Evolutionary conservation across 2,888 invertebrate species (phyloP).

Genomic region (Hyposoter dolosus): DNA sequence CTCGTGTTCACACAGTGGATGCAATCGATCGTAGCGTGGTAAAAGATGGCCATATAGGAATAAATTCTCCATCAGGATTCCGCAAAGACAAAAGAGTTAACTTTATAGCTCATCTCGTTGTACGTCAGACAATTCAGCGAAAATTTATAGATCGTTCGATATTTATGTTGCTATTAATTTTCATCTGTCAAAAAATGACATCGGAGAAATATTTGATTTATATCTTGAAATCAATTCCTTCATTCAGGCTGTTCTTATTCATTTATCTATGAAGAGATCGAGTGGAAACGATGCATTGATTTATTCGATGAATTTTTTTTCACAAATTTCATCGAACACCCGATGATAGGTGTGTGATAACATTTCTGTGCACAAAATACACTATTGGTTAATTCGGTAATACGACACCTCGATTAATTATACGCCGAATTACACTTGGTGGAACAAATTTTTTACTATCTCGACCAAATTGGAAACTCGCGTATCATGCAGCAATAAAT

Average conservation of each 20-base stretch:
- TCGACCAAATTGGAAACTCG: constrained; percentile 21
- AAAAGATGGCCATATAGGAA: constrained; percentile 8
- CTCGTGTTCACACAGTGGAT: neutral
- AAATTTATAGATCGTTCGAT: neutral
- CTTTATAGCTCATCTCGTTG: neutral
- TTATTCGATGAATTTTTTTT: neutral
- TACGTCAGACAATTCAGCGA: neutral
- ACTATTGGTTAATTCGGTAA: neutral
- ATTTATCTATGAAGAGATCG: neutral
- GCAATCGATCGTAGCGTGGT: constrained; percentile 41
- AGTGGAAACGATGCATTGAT: neutral
- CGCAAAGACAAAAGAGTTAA: constrained; percentile 17
- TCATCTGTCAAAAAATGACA: neutral
- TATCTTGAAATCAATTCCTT: neutral
- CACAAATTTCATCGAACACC: neutral
- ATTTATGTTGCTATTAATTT: neutral
- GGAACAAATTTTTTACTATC: neutral
- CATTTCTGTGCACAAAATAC: neutral
- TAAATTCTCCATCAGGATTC: neutral
- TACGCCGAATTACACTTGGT: neutral
- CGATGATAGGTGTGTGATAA: neutral
- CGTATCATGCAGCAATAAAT: constrained; percentile 13
- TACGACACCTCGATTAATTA: constrained; percentile 1
- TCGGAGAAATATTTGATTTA: neutral
- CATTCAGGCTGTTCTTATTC: neutral